Conservation (phyloP, 2,888 invertebrate species). For the Dolomedes plantarius region DNA sequence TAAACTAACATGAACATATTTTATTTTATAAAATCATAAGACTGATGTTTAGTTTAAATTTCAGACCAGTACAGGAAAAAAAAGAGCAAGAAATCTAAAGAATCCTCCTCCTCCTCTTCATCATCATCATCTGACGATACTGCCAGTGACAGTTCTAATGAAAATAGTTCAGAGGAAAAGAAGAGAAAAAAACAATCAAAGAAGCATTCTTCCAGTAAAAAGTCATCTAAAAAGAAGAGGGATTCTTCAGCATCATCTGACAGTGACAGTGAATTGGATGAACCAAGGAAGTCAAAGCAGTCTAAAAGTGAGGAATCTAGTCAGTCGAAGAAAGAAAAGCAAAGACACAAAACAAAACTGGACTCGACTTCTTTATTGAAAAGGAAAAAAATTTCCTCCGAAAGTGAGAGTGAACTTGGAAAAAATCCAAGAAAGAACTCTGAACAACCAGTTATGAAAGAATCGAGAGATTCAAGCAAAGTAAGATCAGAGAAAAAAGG, state of each 20-base stretch:
- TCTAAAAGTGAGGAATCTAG: background rate
- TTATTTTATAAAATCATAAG: no score
- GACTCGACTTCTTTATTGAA: no score
- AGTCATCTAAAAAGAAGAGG: background rate
- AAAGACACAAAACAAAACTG: background rate
- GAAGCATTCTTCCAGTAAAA: background rate
- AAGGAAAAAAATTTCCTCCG: no score
- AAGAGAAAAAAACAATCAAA: conserved; percentile 13
- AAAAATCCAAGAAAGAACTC: background rate
- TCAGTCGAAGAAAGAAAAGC: background rate
- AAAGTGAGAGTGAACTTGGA: background rate
- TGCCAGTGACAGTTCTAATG: conserved; percentile 39
- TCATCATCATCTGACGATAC: conserved; percentile 25
- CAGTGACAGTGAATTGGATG: background rate
- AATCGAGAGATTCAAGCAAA: background rate
- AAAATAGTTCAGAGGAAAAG: background rate
- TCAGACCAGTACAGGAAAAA: conserved; percentile 32
- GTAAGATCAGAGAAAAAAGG: no score
- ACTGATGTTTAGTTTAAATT: background rate
- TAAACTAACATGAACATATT: no score
- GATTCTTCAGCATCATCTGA: background rate
- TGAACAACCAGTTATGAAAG: background rate
- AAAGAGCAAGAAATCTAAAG: conserved; percentile 25
- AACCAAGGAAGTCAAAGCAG: background rate
- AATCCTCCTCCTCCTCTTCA: conserved; percentile 29